phyloP scores from a whole-genome alignment of 2,797 vertebrate genomes.

The Takifugu ocellatus region DNA sequence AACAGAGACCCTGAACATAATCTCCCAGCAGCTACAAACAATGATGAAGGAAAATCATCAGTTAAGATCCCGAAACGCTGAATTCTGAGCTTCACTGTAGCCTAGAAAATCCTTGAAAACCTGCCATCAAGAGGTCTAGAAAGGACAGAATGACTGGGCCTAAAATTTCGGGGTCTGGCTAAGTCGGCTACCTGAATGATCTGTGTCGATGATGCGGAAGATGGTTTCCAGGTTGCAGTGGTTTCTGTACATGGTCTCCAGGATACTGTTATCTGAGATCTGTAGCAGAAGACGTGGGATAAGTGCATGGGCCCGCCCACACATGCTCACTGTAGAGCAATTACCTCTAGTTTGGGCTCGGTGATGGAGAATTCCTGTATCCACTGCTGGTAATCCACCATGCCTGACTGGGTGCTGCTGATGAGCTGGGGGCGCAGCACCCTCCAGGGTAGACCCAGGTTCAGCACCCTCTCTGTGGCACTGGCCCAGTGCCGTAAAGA shows the following conservation, averaged over 20 bases:
- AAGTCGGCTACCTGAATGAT: conserved; percentile 88
- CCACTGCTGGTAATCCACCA: conserved; percentile 85
- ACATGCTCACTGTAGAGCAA: neutral
- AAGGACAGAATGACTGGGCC: neutral
- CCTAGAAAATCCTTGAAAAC: too few species aligned
- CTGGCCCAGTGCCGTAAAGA: conserved; percentile 83
- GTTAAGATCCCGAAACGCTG: too few species aligned
- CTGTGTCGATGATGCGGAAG: conserved; percentile 91
- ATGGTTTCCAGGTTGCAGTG: conserved; percentile 92
- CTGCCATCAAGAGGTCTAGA: neutral
- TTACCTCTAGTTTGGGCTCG: conserved; percentile 75
- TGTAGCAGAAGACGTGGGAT: conserved; percentile 23
- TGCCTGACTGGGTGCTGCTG: conserved; percentile 48
- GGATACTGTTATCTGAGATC: conserved; percentile 80
- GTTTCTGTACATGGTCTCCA: conserved; percentile 92
- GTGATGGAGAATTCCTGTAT: conserved; percentile 81
- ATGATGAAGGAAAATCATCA: too few species aligned
- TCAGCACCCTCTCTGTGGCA: conserved; percentile 80
- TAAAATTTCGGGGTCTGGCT: neutral
- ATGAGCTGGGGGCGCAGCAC: conserved; percentile 86
- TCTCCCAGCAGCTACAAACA: too few species aligned
- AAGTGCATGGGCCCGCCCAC: neutral
- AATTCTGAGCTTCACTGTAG: too few species aligned
- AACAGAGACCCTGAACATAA: too few species aligned
- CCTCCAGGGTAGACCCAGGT: conserved; percentile 86